Percentiles rank a stretch among this genome's conserved stretches.
Conservation (phyloP, 2,888 invertebrate species). For the Drosophila nr. medialis region DNA sequence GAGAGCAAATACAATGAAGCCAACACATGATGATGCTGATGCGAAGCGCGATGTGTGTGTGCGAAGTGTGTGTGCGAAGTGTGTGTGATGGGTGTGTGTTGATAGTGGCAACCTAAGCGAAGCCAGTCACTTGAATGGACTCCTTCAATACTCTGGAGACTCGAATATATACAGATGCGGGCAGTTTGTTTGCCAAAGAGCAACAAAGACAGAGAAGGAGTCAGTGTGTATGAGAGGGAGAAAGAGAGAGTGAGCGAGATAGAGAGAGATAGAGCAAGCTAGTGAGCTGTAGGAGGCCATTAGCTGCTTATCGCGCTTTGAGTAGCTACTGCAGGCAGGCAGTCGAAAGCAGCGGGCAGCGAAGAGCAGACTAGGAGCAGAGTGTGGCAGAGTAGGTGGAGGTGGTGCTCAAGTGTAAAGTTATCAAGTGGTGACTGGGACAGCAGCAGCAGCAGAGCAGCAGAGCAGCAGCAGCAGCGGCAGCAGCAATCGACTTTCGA, state of each 20-base stretch:
- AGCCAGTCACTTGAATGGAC: constrained; percentile 51
- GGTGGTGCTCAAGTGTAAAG: constrained; percentile 69
- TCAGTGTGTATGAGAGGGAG: not conserved
- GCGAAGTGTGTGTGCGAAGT: not conserved
- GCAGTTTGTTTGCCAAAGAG: constrained; percentile 51
- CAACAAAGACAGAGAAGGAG: constrained; percentile 2
- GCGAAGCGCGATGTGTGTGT: constrained; percentile 14
- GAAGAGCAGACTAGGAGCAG: not conserved
- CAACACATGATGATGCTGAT: constrained; percentile 55
- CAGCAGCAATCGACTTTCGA: constrained; percentile 1
- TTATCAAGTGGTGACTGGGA: constrained; percentile 71
- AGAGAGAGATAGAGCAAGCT: constrained; percentile 4
- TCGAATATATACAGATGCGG: constrained; percentile 41
- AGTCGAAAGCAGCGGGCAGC: constrained; percentile 11
- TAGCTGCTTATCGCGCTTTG: constrained; percentile 76
- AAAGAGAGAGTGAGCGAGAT: constrained; percentile 1
- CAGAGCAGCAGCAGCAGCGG: constrained; percentile 20
- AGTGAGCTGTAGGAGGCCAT: constrained; percentile 56
- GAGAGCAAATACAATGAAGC: constrained; percentile 75
- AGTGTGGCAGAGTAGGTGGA: not conserved
- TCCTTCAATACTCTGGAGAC: constrained; percentile 32
- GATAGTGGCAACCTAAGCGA: constrained; percentile 49
- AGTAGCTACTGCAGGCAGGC: constrained; percentile 38
- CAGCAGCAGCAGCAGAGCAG: constrained; percentile 19
- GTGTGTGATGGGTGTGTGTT: constrained; percentile 28